phyloP scores from a whole-genome alignment of 2,888 invertebrate genomes.

The Nephrotoma flavescens region DNA sequence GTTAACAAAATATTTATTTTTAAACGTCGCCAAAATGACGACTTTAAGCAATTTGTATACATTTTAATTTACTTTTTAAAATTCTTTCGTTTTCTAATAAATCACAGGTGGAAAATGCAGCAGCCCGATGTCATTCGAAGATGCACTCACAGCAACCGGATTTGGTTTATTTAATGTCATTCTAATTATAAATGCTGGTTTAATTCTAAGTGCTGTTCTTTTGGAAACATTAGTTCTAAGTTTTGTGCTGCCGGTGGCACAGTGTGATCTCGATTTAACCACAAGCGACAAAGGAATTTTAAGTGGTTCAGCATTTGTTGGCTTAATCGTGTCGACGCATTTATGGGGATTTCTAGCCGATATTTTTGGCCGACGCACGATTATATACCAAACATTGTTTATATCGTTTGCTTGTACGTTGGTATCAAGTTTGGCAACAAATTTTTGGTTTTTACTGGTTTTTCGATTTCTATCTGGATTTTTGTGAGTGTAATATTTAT shows the following conservation, averaged over 20 bases:
- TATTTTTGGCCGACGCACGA: slow-evolving; percentile 34
- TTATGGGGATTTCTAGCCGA: slow-evolving; percentile 42
- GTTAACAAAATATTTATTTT: too few species aligned
- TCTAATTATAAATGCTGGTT: slow-evolving; percentile 34
- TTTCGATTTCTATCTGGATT: slow-evolving; percentile 37
- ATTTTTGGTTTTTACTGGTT: slow-evolving; percentile 34
- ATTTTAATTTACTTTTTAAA: too few species aligned
- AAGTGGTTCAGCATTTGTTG: slow-evolving; percentile 29
- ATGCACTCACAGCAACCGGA: slow-evolving; percentile 20
- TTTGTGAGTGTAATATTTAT: slow-evolving; percentile 27
- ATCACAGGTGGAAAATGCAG: background rate
- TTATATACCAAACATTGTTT: slow-evolving; percentile 33
- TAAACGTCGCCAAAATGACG: too few species aligned
- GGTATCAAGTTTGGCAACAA: slow-evolving; percentile 33
- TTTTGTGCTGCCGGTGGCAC: slow-evolving; percentile 37
- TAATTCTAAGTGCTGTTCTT: slow-evolving; percentile 35
- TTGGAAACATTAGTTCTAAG: slow-evolving; percentile 34
- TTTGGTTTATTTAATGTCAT: slow-evolving; percentile 37
- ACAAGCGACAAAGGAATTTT: slow-evolving; percentile 29
- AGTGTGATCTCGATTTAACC: slow-evolving; percentile 29
- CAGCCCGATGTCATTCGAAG: background rate
- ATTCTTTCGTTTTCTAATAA: too few species aligned
- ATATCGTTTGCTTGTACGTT: slow-evolving; percentile 33
- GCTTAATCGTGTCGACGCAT: slow-evolving; percentile 37
- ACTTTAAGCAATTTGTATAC: too few species aligned